Evolutionary conservation across 1,140 invertebrate species (phyloP).

Genomic region (Mamestra configurata): DNA sequence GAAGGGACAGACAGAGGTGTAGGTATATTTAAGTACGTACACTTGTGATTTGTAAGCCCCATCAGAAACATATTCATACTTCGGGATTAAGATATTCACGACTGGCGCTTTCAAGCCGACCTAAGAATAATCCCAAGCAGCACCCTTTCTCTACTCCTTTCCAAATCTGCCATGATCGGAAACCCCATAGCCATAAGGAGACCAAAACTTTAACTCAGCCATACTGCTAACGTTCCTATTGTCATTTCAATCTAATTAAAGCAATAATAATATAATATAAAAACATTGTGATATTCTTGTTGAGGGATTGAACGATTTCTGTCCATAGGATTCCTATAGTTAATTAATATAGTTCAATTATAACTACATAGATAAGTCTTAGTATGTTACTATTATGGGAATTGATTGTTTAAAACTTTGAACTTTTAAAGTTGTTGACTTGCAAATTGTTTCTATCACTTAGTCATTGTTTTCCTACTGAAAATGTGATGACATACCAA

Average conservation of each 20-base stretch:
- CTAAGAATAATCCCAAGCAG: too few species aligned
- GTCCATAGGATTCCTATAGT: slow-evolving; percentile 38
- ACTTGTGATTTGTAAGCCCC: too few species aligned
- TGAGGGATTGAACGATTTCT: slow-evolving; percentile 45
- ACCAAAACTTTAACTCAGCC: slow-evolving; percentile 34
- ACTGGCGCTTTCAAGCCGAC: too few species aligned
- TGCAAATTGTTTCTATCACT: slow-evolving; percentile 27
- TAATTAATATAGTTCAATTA: slow-evolving; percentile 42
- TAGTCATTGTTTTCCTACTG: neutral
- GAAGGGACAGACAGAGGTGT: too few species aligned
- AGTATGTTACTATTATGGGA: slow-evolving; percentile 13
- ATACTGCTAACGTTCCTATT: slow-evolving; percentile 43
- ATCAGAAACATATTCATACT: too few species aligned
- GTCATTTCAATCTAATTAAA: slow-evolving; percentile 27
- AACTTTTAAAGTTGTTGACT: slow-evolving; percentile 36
- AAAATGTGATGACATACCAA: slow-evolving; percentile 4
- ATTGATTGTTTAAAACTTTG: slow-evolving; percentile 26
- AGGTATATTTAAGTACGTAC: too few species aligned
- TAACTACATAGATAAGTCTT: slow-evolving; percentile 3
- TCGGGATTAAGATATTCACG: neutral
- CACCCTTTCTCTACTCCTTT: neutral
- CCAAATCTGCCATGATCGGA: slow-evolving; percentile 10
- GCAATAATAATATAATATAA: slow-evolving; percentile 12
- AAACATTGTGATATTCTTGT: slow-evolving; percentile 46
- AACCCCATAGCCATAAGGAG: slow-evolving; percentile 22